Percentiles rank a stretch among this genome's conserved stretches.
Conservation (phyloP, 2,797 vertebrate species). For the Betta splendens region DNA sequence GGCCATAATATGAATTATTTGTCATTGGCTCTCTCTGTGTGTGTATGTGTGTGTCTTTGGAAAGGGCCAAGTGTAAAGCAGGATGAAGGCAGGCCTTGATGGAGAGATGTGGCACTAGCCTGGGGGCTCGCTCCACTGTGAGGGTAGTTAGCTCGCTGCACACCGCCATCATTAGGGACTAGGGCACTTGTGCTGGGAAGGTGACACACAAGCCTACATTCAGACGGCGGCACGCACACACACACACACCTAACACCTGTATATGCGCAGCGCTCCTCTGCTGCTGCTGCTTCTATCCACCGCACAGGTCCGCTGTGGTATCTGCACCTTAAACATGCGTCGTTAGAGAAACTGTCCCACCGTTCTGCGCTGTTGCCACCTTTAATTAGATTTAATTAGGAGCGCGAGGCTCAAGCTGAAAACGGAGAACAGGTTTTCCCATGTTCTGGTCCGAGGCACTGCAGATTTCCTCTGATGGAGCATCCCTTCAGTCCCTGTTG, state of each 20-base stretch:
- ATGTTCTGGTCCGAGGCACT: conserved; percentile 17
- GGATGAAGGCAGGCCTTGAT: conserved; percentile 86
- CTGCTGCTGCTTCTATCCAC: conserved; percentile 18
- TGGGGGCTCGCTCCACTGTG: conserved; percentile 83
- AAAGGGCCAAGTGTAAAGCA: conserved; percentile 81
- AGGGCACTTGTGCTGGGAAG: conserved; percentile 75
- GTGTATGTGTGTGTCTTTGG: conserved; percentile 75
- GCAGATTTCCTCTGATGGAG: conserved; percentile 7
- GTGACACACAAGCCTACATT: conserved; percentile 71
- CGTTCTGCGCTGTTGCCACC: conserved; percentile 8
- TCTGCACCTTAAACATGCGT: too few relatives aligned
- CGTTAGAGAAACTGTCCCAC: too few relatives aligned
- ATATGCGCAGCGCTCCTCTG: conserved; percentile 42
- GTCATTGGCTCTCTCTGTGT: conserved; percentile 73
- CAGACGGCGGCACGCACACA: conserved; percentile 65
- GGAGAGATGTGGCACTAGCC: conserved; percentile 86
- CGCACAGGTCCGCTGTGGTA: conserved; percentile 35
- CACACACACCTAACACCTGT: conserved; percentile 74
- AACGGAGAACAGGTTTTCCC: not conserved
- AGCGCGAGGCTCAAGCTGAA: not conserved
- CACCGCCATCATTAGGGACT: conserved; percentile 85
- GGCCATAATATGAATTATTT: conserved; percentile 85
- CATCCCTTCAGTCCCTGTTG: conserved; percentile 29
- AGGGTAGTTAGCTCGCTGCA: conserved; percentile 84
- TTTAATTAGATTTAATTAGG: conserved; percentile 13